Evolutionary conservation across 2,888 invertebrate species (phyloP).

Genomic region (Pogonocherus hispidulus): DNA sequence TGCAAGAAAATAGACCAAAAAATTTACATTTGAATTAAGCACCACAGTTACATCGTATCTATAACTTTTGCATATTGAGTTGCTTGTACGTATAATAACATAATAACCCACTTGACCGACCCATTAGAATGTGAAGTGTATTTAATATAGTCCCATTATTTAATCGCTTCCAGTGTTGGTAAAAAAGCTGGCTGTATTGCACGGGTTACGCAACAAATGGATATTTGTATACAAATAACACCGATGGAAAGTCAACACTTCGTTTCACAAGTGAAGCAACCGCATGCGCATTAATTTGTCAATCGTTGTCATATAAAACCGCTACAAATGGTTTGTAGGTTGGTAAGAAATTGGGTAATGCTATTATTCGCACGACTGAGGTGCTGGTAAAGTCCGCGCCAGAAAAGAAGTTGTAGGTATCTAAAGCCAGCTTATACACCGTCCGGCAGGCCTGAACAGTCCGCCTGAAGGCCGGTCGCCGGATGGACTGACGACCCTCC

Average conservation of each 20-base stretch:
- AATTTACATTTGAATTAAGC: too few relatives aligned
- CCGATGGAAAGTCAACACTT: conserved; percentile 24
- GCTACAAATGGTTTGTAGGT: background rate
- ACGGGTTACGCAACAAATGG: conserved; percentile 11
- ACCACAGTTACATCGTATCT: too few relatives aligned
- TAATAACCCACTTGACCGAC: background rate
- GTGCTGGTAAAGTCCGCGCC: too few relatives aligned
- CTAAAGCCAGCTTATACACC: too few relatives aligned
- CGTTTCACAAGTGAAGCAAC: conserved; percentile 22
- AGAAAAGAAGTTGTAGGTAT: too few relatives aligned
- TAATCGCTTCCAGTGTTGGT: conserved; percentile 2
- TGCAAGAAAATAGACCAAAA: too few relatives aligned
- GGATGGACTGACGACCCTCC: too few relatives aligned
- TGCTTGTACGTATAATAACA: background rate
- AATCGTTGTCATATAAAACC: conserved; percentile 19
- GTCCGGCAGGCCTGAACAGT: too few relatives aligned
- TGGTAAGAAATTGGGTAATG: conserved; percentile 7
- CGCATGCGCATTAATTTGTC: conserved; percentile 18
- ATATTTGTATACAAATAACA: conserved; percentile 25
- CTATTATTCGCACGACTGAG: conserved; percentile 2
- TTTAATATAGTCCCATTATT: conserved; percentile 18
- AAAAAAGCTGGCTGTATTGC: background rate
- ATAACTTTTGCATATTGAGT: background rate
- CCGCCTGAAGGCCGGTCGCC: too few relatives aligned
- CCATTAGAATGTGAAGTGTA: background rate